Conservation (phyloP, 53 echinoderm and acorn worm genomes). For the Luidia sarsii region DNA sequence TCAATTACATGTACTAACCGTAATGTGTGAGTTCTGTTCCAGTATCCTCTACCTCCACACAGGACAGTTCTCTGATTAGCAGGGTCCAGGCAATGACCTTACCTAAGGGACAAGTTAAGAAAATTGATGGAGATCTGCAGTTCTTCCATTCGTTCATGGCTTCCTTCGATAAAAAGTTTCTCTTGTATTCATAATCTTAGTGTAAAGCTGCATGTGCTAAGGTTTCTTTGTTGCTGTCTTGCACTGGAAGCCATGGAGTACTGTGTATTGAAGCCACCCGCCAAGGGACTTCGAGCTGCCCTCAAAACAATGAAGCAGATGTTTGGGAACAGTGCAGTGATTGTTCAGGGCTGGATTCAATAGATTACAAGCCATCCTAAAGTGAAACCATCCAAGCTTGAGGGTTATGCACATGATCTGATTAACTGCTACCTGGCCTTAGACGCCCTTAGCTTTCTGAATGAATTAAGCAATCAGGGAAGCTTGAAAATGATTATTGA, state of each 20-base stretch:
- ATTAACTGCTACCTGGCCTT: constrained; percentile 16
- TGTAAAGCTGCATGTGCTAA: constrained; percentile 40
- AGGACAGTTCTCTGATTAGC: neutral
- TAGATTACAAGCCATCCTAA: constrained; percentile 18
- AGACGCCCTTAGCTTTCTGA: constrained; percentile 19
- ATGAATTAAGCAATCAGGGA: constrained; percentile 47
- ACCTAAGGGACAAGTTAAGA: constrained; percentile 40
- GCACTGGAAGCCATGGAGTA: constrained; percentile 43
- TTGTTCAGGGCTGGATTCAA: constrained; percentile 49
- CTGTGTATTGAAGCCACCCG: constrained; percentile 50
- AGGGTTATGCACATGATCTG: constrained; percentile 34
- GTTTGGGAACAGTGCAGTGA: constrained; percentile 52
- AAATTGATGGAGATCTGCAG: constrained; percentile 47
- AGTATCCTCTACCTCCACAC: neutral
- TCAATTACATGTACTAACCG: neutral
- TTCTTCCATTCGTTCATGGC: constrained; percentile 49
- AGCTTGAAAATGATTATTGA: constrained; percentile 51
- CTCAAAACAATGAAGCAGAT: constrained; percentile 45
- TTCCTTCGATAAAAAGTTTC: constrained; percentile 40
- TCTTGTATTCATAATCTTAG: constrained; percentile 31
- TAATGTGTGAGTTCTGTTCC: constrained; percentile 1
- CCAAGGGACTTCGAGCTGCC: constrained; percentile 37
- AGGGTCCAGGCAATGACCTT: constrained; percentile 8
- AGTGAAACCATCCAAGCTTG: constrained; percentile 4
- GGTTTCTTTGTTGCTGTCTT: constrained; percentile 34